Percentiles rank a stretch among this genome's conserved stretches.
These are phyloP conservation scores for Anodontia alba DNA, from an alignment of 2,888 invertebrate genomes.

Conservation along the genomic window DNA sequence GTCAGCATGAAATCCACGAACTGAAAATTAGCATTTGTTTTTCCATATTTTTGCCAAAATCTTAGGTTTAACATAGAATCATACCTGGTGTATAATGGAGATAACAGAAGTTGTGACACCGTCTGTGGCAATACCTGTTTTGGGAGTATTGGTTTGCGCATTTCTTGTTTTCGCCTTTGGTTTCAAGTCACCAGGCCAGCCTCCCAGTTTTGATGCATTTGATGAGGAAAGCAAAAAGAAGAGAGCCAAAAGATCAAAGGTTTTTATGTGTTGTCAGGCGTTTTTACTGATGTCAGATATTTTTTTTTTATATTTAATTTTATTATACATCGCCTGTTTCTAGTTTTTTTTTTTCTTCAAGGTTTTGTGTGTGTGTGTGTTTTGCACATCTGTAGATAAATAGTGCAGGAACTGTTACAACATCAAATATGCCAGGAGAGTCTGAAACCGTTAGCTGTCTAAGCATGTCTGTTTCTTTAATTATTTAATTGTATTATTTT, in stretches of 20 bases:
- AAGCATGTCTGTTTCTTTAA: no score
- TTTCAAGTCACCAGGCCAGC: conserved; percentile 92
- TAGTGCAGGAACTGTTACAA: no score
- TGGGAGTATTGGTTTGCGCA: conserved; percentile 90
- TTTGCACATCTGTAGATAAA: no score
- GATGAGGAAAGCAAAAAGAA: conserved; percentile 73
- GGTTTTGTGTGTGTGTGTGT: no score
- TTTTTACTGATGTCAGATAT: not conserved
- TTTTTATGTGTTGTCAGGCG: no score
- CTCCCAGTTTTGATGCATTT: conserved; percentile 84
- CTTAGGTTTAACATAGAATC: not conserved
- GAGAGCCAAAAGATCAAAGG: conserved; percentile 72
- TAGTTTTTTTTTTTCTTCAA: no score
- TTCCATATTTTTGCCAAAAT: conserved; percentile 70
- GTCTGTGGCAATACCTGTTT: conserved; percentile 87
- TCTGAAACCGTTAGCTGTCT: no score
- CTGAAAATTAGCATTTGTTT: conserved; percentile 30
- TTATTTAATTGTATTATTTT: no score
- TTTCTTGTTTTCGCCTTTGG: conserved; percentile 92
- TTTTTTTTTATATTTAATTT: not conserved
- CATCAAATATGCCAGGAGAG: no score
- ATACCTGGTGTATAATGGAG: conserved; percentile 70
- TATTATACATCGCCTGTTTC: not conserved
- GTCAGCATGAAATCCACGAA: conserved; percentile 77
- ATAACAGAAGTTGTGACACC: conserved; percentile 84